Percentiles rank a stretch among this genome's conserved stretches.
Evolutionary conservation across 30 jellyfish, hydroid and myxozoan species (phyloP).

Genomic region (Aurelia aurita complex sp. Pacific): DNA sequence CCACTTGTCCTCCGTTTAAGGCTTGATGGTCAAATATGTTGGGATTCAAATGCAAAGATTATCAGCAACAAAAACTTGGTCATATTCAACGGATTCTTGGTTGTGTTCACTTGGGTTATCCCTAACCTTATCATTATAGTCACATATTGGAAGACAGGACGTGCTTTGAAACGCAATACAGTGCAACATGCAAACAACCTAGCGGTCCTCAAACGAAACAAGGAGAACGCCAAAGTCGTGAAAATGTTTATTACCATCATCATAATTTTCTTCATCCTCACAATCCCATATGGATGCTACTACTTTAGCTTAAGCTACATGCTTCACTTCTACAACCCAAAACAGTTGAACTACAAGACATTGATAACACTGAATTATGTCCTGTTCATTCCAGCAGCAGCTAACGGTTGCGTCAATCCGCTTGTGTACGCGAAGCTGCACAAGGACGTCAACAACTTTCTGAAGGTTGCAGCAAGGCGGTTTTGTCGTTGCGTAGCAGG

Average conservation of each 20-base stretch:
- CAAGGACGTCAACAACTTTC: constrained; percentile 10
- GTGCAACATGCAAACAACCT: constrained; percentile 32
- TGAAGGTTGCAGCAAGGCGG: too few relatives aligned
- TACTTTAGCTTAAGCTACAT: constrained; percentile 8
- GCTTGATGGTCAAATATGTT: too few relatives aligned
- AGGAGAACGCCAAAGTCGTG: constrained; percentile 31
- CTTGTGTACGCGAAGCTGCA: constrained; percentile 30
- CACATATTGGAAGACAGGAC: constrained; percentile 21
- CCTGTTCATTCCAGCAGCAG: constrained; percentile 27
- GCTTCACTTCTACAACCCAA: not conserved
- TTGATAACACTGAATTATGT: constrained; percentile 8
- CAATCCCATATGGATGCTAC: constrained; percentile 46
- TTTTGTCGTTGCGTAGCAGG: too few relatives aligned
- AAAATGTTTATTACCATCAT: constrained; percentile 36
- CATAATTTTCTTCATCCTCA: constrained; percentile 23
- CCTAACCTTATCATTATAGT: constrained; percentile 28
- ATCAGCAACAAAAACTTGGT: too few relatives aligned
- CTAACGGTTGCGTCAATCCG: constrained; percentile 46
- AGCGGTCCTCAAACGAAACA: constrained; percentile 30
- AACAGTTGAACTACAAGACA: too few relatives aligned
- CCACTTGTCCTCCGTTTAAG: constrained; percentile 4
- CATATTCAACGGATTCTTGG: not conserved
- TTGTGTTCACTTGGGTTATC: constrained; percentile 6
- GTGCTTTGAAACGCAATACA: constrained; percentile 32
- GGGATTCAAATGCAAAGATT: too few relatives aligned